Base-by-base conservation (phyloP, 2,888 invertebrate genomes). In the Oithona nana region DNA sequence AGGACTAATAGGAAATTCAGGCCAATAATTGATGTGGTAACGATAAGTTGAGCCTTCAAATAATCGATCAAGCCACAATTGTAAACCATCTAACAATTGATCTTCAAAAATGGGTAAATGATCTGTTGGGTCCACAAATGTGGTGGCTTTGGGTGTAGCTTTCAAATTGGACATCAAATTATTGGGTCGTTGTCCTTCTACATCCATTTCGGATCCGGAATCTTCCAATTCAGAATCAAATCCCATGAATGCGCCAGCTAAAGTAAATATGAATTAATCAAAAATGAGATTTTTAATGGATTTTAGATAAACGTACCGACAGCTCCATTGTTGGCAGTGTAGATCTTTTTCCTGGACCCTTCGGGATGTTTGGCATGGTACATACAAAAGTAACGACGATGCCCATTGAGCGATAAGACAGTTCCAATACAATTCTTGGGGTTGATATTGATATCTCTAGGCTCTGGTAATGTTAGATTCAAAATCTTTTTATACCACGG, bases 11-110 rank as follows among this genome's bases (percentile, higher is more conserved):
- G 65, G 65, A 61, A 88, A 90, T 71, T 90, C 89, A n/a, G 97
- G 97, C 97, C 97, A 98, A 75, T 92, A 92, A 75, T 92, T 90
- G 69, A 98, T 83, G 74, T 89, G 86, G 76, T 94, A 95, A 68
- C 94, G 84, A 73, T 89, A 87, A 4, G 95, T 90, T 66, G 86
- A 84, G 66, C 97, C 97, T 73, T 97, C 97, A 72, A 97, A 94
- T 66, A 98, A 77, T 28, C 93, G 81, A 74, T 98, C 97, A 70
- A 98, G 76, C 97, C 97, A 98, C 75, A 89, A 89, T 62, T 89
- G 84, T 63, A 98, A 79, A 0, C 92, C 93, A 71, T 93, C 90
- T 61, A 95, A 75, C 50, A 94, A 79, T 69, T 86, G 84, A 69
- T 86, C 85, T 74, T 83, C 78, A 67, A 62, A 62, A 22, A 62